A percentile compares a stretch with the other conserved stretches of the same genome.
Conservation (phyloP, 2,888 invertebrate species). For the Microplitis deprimator region DNA sequence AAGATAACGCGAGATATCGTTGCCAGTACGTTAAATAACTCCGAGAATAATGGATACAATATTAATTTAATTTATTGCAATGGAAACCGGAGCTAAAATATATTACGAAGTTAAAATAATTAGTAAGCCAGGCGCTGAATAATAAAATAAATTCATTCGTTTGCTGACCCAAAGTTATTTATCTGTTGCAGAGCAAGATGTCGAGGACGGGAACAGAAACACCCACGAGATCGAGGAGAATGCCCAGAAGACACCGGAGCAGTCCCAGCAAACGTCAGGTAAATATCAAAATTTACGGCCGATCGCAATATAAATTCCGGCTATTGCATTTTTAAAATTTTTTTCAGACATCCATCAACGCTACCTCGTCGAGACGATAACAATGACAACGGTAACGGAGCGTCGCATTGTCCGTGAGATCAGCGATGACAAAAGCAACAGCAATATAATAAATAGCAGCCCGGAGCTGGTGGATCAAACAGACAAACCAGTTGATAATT, state of each 20-base stretch:
- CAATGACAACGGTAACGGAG: slow-evolving; percentile 80
- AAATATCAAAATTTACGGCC: slow-evolving; percentile 16
- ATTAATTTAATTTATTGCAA: neutral
- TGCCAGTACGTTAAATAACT: neutral
- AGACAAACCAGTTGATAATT: slow-evolving; percentile 34
- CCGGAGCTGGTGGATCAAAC: slow-evolving; percentile 32
- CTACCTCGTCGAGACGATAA: slow-evolving; percentile 79
- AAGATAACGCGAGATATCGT: neutral
- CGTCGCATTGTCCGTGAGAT: slow-evolving; percentile 75
- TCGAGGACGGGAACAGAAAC: slow-evolving; percentile 30
- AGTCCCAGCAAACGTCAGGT: slow-evolving; percentile 65
- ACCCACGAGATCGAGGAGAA: slow-evolving; percentile 51
- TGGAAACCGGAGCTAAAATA: slow-evolving; percentile 38
- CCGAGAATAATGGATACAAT: neutral
- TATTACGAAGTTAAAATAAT: slow-evolving; percentile 40
- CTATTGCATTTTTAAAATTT: neutral
- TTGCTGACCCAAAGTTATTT: neutral
- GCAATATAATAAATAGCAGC: slow-evolving; percentile 39
- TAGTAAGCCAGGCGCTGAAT: slow-evolving; percentile 6
- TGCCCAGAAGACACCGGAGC: slow-evolving; percentile 60
- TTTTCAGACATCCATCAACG: slow-evolving; percentile 70
- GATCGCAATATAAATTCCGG: neutral
- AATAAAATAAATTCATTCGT: slow-evolving; percentile 1
- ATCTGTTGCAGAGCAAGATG: slow-evolving; percentile 37
- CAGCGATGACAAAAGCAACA: slow-evolving; percentile 62